Evolutionary conservation across 1,140 invertebrate species (phyloP).

Genomic region (Condylostylus longicornis): DNA sequence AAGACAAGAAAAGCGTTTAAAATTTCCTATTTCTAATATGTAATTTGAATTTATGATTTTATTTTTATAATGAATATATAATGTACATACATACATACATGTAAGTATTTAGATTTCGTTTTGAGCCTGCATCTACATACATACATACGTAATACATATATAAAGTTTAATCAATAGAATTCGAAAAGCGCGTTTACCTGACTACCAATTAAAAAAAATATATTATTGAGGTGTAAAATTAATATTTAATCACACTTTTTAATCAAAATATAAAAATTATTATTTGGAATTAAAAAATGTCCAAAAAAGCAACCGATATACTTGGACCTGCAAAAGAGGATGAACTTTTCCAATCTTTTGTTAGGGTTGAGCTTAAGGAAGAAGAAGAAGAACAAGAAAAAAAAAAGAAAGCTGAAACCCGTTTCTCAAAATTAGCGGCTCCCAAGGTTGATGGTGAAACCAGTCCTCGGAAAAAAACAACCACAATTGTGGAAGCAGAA

Average conservation of each 20-base stretch:
- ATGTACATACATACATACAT: too few species aligned
- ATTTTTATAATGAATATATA: too few species aligned
- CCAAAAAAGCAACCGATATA: slow-evolving; percentile 33
- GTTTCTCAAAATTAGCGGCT: slow-evolving; percentile 7
- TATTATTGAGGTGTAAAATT: slow-evolving; percentile 12
- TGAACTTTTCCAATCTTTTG: slow-evolving; percentile 59
- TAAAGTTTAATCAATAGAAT: slow-evolving; percentile 16
- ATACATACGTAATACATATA: slow-evolving; percentile 14
- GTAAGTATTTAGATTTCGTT: not conserved
- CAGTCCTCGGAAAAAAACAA: slow-evolving; percentile 9
- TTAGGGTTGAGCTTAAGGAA: slow-evolving; percentile 40
- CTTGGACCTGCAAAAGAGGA: slow-evolving; percentile 48
- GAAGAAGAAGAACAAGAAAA: slow-evolving; percentile 8
- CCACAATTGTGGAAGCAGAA: too few species aligned
- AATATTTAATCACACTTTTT: slow-evolving; percentile 15
- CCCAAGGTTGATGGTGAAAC: slow-evolving; percentile 10
- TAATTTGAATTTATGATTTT: too few species aligned
- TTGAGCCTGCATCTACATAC: not conserved
- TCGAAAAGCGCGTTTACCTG: slow-evolving; percentile 17
- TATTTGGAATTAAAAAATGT: slow-evolving; percentile 10
- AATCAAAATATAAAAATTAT: slow-evolving; percentile 7
- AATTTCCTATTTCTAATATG: too few species aligned
- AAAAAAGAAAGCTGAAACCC: slow-evolving; percentile 13
- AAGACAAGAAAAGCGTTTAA: not conserved
- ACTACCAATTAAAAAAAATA: slow-evolving; percentile 17